These are phyloP conservation scores for Solea solea DNA, from an alignment of 2,113 vertebrate species.

Conservation along the genomic window DNA sequence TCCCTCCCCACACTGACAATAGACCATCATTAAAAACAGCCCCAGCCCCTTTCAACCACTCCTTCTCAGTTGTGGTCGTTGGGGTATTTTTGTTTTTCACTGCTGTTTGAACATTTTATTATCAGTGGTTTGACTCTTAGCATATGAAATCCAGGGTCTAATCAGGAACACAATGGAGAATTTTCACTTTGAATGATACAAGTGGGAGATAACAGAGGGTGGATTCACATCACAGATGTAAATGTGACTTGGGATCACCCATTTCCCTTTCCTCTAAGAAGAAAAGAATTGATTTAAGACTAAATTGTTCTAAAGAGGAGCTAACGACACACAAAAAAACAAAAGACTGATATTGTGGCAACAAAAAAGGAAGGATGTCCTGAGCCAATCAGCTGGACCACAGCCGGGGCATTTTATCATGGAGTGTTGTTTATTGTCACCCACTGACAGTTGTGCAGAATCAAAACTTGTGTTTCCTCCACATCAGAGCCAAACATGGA, in stretches of 20 bases:
- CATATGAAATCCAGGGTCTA: constrained; percentile 26
- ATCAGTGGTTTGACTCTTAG: constrained; percentile 16
- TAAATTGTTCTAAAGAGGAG: constrained; percentile 22
- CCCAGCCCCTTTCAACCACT: constrained; percentile 35
- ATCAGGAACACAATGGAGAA: constrained; percentile 45
- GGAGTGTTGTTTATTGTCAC: constrained; percentile 32
- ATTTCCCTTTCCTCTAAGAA: constrained; percentile 37
- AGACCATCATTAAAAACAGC: constrained; percentile 49
- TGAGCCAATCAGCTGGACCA: constrained; percentile 10
- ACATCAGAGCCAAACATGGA: too few relatives aligned
- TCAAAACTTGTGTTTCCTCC: neutral
- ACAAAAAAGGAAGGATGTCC: constrained; percentile 32
- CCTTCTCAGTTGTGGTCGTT: constrained; percentile 32
- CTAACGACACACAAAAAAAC: constrained; percentile 18
- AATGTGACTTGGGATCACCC: neutral
- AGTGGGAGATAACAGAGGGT: neutral
- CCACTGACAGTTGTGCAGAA: constrained; percentile 13
- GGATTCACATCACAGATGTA: constrained; percentile 10
- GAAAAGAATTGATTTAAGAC: constrained; percentile 39
- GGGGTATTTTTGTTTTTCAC: constrained; percentile 14
- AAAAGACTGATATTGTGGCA: constrained; percentile 31
- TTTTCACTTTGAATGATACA: constrained; percentile 35
- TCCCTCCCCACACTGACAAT: constrained; percentile 37
- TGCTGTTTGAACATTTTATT: constrained; percentile 49
- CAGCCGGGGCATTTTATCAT: constrained; percentile 4